phyloP scores from a whole-genome alignment of 2,797 vertebrate genomes.

The Steatocranus sp. region DNA sequence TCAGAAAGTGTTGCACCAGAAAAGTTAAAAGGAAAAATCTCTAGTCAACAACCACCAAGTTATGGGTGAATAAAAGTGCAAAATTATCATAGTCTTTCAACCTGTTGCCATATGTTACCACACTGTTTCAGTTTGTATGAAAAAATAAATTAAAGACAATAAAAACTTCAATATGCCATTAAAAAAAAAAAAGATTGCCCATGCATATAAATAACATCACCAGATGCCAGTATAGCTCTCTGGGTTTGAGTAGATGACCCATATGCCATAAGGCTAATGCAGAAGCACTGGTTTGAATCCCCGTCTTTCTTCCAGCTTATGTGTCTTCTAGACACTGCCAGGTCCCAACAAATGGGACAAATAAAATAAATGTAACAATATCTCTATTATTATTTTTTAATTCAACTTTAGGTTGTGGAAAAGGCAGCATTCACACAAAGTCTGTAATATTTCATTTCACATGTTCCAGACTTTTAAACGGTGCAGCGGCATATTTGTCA shows the following conservation, averaged over 20 bases:
- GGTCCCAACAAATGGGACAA: background rate
- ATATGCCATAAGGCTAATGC: background rate
- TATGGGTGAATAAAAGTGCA: background rate
- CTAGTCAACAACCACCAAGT: background rate
- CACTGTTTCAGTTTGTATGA: background rate
- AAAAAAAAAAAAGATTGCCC: background rate
- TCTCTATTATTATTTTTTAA: background rate
- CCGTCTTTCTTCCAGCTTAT: background rate
- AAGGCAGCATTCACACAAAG: background rate
- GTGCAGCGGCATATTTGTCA: background rate
- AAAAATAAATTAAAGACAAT: background rate
- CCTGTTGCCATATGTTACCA: background rate
- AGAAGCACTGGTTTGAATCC: background rate
- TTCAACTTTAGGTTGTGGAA: background rate
- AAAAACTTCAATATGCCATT: background rate
- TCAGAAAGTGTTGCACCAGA: background rate
- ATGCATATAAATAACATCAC: background rate
- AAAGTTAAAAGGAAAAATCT: background rate
- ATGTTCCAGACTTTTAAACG: background rate
- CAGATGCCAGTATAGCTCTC: background rate
- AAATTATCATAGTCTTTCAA: background rate
- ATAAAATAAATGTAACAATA: background rate
- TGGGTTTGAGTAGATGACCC: background rate
- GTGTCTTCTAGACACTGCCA: background rate
- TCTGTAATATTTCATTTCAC: background rate